A percentile compares a stretch with the other conserved stretches of the same genome.
phyloP scores from a whole-genome alignment of 2,113 vertebrate species.

The Dromiciops gliroides region DNA sequence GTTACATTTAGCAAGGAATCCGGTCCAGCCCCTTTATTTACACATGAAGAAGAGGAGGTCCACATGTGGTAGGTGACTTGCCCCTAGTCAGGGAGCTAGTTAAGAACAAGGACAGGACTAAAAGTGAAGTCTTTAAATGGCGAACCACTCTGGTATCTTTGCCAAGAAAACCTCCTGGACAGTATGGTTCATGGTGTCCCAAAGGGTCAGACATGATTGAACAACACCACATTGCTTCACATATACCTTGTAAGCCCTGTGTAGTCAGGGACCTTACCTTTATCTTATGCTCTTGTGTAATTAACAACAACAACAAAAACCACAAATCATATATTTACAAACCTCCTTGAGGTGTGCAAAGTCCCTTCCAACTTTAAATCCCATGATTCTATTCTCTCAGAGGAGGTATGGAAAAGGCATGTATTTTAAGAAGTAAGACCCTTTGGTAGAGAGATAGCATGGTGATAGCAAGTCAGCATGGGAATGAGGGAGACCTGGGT shows the following conservation, averaged over 20 bases:
- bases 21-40: not conserved
- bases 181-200: no score
- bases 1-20: not conserved
- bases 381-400: not conserved
- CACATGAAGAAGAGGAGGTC: not conserved
- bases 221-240: no score
- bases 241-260: no score
- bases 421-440: not conserved
- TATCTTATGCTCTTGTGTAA: no score
- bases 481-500: not conserved
- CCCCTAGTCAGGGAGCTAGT: not conserved
- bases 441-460: not conserved
- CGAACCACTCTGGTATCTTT: no score
- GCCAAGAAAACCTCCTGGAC: no score
- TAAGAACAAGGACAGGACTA: not conserved
- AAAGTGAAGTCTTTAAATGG: not conserved
- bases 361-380: not conserved
- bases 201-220: no score
- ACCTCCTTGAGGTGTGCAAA: not conserved
- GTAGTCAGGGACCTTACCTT: no score
- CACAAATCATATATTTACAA: no score
- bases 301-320: no score
- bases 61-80: not conserved
- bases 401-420: no score
- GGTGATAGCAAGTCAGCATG: not conserved